Evolutionary conservation across 2,888 invertebrate genomes (phyloP).

Genomic region (Drosophila prostipennis): DNA sequence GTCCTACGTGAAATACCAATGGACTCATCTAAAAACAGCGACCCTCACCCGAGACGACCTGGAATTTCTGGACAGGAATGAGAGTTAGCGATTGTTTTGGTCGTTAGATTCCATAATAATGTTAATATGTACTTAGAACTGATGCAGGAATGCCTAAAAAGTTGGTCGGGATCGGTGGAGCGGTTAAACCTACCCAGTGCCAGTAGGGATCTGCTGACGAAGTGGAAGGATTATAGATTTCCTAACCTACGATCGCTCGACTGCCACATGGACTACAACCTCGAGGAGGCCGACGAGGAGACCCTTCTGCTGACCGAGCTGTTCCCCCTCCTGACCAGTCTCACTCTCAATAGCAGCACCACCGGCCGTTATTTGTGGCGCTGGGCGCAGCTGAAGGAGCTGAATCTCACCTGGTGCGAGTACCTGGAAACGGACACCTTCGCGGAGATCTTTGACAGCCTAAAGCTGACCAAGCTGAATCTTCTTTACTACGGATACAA

Average conservation of each 20-base stretch:
- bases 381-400: constrained; percentile 43
- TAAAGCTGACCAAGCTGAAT: constrained; percentile 55
- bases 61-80: neutral
- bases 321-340: constrained; percentile 51
- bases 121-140: neutral
- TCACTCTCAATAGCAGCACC: constrained; percentile 39
- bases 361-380: constrained; percentile 39
- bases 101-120: neutral
- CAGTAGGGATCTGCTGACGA: neutral
- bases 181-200: constrained; percentile 19
- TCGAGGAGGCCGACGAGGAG: constrained; percentile 36
- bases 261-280: constrained; percentile 19
- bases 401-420: constrained; percentile 45
- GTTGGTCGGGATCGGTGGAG: constrained; percentile 40
- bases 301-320: constrained; percentile 41
- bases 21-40: constrained; percentile 36
- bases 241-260: constrained; percentile 43
- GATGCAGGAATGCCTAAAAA: constrained; percentile 43
- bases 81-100: neutral
- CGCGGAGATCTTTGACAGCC: constrained; percentile 19
- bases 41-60: constrained; percentile 3
- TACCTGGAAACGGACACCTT: constrained; percentile 21
- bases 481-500: constrained; percentile 42
- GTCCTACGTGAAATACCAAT: constrained; percentile 38
- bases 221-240: constrained; percentile 42